phyloP scores from a whole-genome alignment of 2,113 vertebrate genomes.

The Colossoma macropomum region DNA sequence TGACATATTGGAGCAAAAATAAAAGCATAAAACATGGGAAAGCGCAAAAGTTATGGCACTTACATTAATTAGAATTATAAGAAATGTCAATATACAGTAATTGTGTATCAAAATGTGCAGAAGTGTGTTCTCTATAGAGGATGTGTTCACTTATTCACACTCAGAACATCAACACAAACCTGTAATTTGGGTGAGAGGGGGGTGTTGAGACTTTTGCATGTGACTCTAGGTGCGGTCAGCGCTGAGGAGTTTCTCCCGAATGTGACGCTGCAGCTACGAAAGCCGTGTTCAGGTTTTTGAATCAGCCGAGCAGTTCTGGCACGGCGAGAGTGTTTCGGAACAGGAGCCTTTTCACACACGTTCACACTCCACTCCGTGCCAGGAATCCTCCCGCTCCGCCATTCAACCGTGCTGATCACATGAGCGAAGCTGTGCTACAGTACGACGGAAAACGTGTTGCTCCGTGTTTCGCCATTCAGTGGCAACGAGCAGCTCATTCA shows the following conservation, averaged over 20 bases:
- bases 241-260: not conserved
- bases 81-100: too few species aligned
- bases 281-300: constrained; percentile 22
- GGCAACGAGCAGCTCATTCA: constrained; percentile 33
- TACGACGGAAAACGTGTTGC: constrained; percentile 5
- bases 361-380: constrained; percentile 35
- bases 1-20: too few species aligned
- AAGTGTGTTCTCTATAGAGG: too few species aligned
- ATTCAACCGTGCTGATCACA: constrained; percentile 24
- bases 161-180: too few species aligned
- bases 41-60: too few species aligned
- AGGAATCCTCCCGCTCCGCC: constrained; percentile 30
- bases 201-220: too few species aligned
- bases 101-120: too few species aligned
- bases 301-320: constrained; percentile 44
- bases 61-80: too few species aligned
- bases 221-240: not conserved
- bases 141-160: too few species aligned
- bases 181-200: too few species aligned
- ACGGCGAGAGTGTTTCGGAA: constrained; percentile 23
- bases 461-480: constrained; percentile 10
- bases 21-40: too few species aligned
- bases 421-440: constrained; percentile 3
- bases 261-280: not conserved
- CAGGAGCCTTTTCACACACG: constrained; percentile 47